phyloP scores from a whole-genome alignment of 1,140 invertebrate species.

The Danaus plexippus region DNA sequence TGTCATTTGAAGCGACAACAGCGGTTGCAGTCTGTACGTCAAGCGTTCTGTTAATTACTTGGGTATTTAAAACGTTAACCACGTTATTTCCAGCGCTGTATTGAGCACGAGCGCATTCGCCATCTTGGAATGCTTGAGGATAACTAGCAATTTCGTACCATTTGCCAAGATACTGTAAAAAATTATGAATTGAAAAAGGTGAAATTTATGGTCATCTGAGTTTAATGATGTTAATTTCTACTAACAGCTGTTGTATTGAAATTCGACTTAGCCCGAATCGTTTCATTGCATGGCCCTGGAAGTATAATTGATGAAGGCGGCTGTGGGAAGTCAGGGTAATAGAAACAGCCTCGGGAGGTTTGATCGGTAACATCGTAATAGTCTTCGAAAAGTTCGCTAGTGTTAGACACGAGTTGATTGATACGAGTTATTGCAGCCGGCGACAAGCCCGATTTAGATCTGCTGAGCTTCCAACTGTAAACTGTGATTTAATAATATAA shows the following conservation, averaged over 20 bases:
- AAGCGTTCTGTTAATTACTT: constrained; percentile 35
- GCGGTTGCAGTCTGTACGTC: constrained; percentile 31
- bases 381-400: constrained; percentile 34
- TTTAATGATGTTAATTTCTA: constrained; percentile 12
- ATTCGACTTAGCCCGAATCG: constrained; percentile 36
- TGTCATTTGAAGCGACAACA: constrained; percentile 33
- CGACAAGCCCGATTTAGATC: constrained; percentile 34
- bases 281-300: constrained; percentile 40
- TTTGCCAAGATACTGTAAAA: constrained; percentile 42
- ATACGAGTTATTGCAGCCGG: constrained; percentile 28
- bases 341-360: constrained; percentile 44
- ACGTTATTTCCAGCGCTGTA: constrained; percentile 21
- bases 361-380: constrained; percentile 48
- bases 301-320: constrained; percentile 30
- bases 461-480: constrained; percentile 56
- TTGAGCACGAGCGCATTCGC: constrained; percentile 37
- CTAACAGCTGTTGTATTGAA: constrained; percentile 42
- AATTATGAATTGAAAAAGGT: constrained; percentile 1
- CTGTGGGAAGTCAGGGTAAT: constrained; percentile 45
- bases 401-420: constrained; percentile 29
- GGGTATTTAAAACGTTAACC: constrained; percentile 32
- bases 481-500: constrained; percentile 29
- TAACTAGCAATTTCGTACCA: constrained; percentile 52
- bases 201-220: neutral
- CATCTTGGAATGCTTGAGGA: constrained; percentile 37